Conservation (phyloP, 1,140 invertebrate genomes). For the Cecropterus lyciades region DNA sequence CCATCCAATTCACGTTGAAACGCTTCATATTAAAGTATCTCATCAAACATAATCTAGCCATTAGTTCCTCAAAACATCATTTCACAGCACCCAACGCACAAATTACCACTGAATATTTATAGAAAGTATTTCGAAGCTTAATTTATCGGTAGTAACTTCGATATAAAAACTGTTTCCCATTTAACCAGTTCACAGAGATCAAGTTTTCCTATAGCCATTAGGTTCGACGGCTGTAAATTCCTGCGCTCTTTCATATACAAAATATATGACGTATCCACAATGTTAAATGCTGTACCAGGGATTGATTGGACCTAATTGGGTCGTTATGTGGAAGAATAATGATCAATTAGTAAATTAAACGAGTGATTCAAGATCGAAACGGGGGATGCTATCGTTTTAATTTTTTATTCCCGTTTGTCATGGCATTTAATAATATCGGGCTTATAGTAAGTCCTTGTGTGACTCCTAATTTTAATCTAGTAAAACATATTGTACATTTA, state of each 20-base stretch:
- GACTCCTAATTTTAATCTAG: slow-evolving; percentile 3
- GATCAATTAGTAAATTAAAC: slow-evolving; percentile 80
- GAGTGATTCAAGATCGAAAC: slow-evolving; percentile 51
- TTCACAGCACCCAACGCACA: slow-evolving; percentile 36
- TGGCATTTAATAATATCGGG: slow-evolving; percentile 40
- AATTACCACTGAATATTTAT: slow-evolving; percentile 45
- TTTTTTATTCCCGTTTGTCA: slow-evolving; percentile 35
- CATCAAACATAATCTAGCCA: slow-evolving; percentile 31
- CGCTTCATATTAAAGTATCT: slow-evolving; percentile 32
- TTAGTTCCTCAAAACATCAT: slow-evolving; percentile 35
- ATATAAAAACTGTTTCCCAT: slow-evolving; percentile 56
- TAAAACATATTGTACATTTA: background rate
- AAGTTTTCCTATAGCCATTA: slow-evolving; percentile 55
- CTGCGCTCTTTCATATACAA: slow-evolving; percentile 67
- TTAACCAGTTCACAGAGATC: slow-evolving; percentile 53
- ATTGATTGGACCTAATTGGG: slow-evolving; percentile 81
- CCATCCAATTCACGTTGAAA: slow-evolving; percentile 29
- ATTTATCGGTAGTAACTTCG: slow-evolving; percentile 55
- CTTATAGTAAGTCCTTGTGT: slow-evolving; percentile 40
- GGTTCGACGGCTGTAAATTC: slow-evolving; percentile 54
- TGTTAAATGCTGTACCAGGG: slow-evolving; percentile 68
- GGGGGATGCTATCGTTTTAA: slow-evolving; percentile 40
- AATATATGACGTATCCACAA: slow-evolving; percentile 65
- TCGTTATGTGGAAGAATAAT: slow-evolving; percentile 77
- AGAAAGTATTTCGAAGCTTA: slow-evolving; percentile 49